Percentiles rank a stretch among this genome's conserved stretches.
Evolutionary conservation across 2,888 invertebrate genomes (phyloP).

Genomic region (Cryptus viduatorius): DNA sequence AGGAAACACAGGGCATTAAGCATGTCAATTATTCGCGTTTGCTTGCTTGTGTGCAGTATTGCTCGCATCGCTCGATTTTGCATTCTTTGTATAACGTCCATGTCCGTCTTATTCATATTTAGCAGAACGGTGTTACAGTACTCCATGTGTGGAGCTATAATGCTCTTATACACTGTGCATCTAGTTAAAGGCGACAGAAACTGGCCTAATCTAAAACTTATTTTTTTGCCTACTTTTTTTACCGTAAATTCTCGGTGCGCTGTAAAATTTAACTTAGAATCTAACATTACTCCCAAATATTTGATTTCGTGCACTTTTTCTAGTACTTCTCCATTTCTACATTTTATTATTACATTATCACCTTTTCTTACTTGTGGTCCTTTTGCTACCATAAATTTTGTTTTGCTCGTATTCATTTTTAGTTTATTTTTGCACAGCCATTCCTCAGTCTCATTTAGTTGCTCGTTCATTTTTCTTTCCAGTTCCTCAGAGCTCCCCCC

Average conservation of each 20-base stretch:
- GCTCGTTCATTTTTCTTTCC: conserved; percentile 39
- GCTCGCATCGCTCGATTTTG: conserved; percentile 44
- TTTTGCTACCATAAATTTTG: neutral
- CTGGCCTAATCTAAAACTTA: conserved; percentile 24
- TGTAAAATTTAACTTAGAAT: neutral
- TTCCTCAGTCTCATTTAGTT: conserved; percentile 18
- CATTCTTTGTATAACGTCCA: conserved; percentile 4
- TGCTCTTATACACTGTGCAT: conserved; percentile 28
- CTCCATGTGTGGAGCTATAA: conserved; percentile 44
- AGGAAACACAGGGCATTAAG: conserved; percentile 20
- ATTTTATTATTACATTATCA: neutral
- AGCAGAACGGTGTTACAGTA: conserved; percentile 30
- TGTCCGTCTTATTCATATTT: conserved; percentile 25
- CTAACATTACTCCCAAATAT: neutral
- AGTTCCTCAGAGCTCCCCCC: conserved; percentile 27
- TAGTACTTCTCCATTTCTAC: neutral
- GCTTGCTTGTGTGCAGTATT: conserved; percentile 17
- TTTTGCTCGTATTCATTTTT: neutral
- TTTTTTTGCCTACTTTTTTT: neutral
- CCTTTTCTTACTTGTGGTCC: neutral
- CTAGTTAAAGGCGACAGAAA: neutral
- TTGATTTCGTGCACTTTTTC: neutral
- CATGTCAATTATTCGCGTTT: conserved; percentile 32
- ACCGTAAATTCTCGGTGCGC: neutral
- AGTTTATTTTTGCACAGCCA: conserved; percentile 42